phyloP scores from a whole-genome alignment of 1,140 invertebrate species.

The Apis dorsata region DNA sequence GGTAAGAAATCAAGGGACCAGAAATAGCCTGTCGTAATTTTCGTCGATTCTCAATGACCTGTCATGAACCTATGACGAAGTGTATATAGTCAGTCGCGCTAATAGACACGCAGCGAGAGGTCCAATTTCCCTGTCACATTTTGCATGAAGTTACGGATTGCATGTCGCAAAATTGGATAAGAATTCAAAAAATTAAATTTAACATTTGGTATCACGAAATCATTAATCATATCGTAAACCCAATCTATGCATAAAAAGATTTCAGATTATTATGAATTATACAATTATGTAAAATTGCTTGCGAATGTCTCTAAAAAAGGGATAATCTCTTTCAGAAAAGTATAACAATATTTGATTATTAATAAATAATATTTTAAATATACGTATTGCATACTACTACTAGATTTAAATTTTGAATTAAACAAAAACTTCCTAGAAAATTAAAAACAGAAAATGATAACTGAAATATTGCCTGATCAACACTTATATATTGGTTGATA shows the following conservation, averaged over 20 bases:
- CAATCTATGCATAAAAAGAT: not conserved
- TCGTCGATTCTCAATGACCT: conserved; percentile 1
- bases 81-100: not conserved
- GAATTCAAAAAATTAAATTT: not conserved
- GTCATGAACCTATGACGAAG: conserved; percentile 1
- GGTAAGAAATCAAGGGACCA: not conserved
- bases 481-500: no score
- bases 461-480: no score
- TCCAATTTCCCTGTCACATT: not conserved
- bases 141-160: not conserved
- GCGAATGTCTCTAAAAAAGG: no score
- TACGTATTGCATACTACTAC: no score
- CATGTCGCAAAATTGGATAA: not conserved
- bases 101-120: not conserved
- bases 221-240: not conserved
- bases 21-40: conserved; percentile 3
- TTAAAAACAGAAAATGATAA: no score
- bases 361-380: no score
- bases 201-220: not conserved
- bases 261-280: no score
- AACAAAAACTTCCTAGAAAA: no score
- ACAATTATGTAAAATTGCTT: no score
- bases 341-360: no score
- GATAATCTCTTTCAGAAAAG: no score
- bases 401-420: no score